A percentile compares a stretch with the other conserved stretches of the same genome.
phyloP scores from a whole-genome alignment of 2,888 invertebrate species.

The Liposcelis brunnea region DNA sequence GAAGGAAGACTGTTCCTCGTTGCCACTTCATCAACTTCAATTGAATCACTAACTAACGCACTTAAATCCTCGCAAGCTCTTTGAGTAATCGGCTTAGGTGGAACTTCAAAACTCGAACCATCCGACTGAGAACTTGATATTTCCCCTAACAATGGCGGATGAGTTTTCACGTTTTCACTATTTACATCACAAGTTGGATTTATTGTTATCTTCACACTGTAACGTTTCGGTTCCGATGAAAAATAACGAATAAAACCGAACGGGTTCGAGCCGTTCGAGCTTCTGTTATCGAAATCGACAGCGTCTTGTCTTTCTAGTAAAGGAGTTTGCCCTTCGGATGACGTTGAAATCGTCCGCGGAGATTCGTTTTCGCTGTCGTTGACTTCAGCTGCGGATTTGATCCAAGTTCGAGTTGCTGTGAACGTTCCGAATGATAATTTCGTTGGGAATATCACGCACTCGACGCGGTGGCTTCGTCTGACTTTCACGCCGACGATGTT shows the following conservation, averaged over 20 bases:
- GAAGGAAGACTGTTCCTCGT: no score
- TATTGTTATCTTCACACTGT: no score
- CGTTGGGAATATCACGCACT: conserved; percentile 24
- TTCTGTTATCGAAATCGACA: conserved; percentile 25
- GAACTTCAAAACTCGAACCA: conserved; percentile 4
- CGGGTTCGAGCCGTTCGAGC: conserved; percentile 36
- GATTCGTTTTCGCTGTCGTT: background rate
- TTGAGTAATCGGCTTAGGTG: conserved; percentile 1
- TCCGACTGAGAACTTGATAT: background rate
- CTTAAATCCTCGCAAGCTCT: conserved; percentile 5
- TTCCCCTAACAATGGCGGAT: background rate
- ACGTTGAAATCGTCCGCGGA: background rate
- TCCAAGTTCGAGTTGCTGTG: background rate
- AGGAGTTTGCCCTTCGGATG: no score
- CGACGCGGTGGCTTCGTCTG: conserved; percentile 30
- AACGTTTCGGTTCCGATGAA: conserved; percentile 3
- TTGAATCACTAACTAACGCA: background rate
- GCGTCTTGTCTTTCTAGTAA: conserved; percentile 40
- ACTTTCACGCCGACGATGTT: conserved; percentile 35
- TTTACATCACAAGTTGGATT: no score
- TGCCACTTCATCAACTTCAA: no score
- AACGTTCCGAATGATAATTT: background rate
- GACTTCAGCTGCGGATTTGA: conserved; percentile 1
- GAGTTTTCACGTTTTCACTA: no score
- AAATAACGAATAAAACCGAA: conserved; percentile 50